Base-by-base conservation (phyloP, 1,140 invertebrate species). In the Coptotermes formosanus region DNA sequence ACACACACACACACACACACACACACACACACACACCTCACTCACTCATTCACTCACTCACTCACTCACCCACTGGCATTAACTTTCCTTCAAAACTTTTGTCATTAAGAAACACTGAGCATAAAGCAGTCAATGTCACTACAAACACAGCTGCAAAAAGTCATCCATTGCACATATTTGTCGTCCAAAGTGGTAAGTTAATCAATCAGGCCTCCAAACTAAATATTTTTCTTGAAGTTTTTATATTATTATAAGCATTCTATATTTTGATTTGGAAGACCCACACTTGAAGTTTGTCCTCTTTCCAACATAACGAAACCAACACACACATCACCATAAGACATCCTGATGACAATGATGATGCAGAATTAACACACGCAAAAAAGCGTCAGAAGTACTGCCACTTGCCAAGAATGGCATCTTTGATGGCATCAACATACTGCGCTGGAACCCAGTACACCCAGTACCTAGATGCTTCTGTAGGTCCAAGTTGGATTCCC, bases 381-480 rank as follows among this genome's bases (percentile, higher is more conserved):
- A 84, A 69, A 85, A 64, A 52, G n/a, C 52, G 86, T 93, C 91
- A 96, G 91, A 96, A 96, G 89, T 95, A 95, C 90, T 96, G 95
- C 96, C 96, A 97, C 89, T 97, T 96, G 85, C 97, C 97, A 64
- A 98, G 93, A 87, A 98, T 94, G 85, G 96, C 95, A 89, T 97
- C 97, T 93, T 98, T 98, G 89, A 98, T 97, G 86, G 97, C 96
- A 89, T 97, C 95, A 86, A 98, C 94, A 91, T 97, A 98, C 90
- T 97, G 96, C 45, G 97, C 96, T 82, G 97, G 97, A 75, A 98
- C 97, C 97, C 97, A 98, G 91, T 98, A 98, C 83, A 98, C 94
- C 96, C 97, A 98, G 92, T 98, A 98, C 87, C 96, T 92, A 48
- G 96, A 97, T 21, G 96, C 96, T 92, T 97, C 97, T 16, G 97